phyloP scores from a whole-genome alignment of 2,888 invertebrate genomes.

The Aromia moschata region DNA sequence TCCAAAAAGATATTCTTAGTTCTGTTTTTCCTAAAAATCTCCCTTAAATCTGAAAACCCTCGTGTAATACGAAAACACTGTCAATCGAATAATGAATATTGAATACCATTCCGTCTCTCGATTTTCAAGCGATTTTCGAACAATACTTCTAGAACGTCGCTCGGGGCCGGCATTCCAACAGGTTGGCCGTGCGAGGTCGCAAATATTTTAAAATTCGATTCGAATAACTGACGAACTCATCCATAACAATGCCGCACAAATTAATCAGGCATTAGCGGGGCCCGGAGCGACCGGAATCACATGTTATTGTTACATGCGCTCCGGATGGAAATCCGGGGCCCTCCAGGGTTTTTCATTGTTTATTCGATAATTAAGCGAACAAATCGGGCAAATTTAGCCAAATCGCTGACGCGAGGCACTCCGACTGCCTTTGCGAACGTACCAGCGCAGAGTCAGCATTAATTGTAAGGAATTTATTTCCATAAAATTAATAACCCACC shows the following conservation, averaged over 20 bases:
- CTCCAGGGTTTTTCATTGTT: constrained; percentile 48
- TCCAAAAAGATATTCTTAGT: too few relatives aligned
- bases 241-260: constrained; percentile 42
- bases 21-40: too few relatives aligned
- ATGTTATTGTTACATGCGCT: constrained; percentile 53
- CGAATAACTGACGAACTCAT: constrained; percentile 10
- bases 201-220: constrained; percentile 11
- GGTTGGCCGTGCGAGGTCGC: constrained; percentile 1
- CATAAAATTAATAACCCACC: too few relatives aligned
- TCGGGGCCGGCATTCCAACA: background rate
- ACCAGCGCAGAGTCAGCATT: too few relatives aligned
- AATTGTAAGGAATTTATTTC: too few relatives aligned
- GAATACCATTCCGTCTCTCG: too few relatives aligned
- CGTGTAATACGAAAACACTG: too few relatives aligned
- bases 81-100: too few relatives aligned
- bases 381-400: constrained; percentile 45
- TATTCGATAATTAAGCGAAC: constrained; percentile 47
- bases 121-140: background rate
- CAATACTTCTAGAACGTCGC: background rate
- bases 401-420: constrained; percentile 29
- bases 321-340: constrained; percentile 48
- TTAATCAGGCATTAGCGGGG: constrained; percentile 49
- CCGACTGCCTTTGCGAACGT: background rate
- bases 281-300: constrained; percentile 51
- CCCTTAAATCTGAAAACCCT: too few relatives aligned